Percentiles rank a stretch among this genome's conserved stretches.
phyloP scores from a whole-genome alignment of 2,797 vertebrate species.

The Sebastolobus alascanus region DNA sequence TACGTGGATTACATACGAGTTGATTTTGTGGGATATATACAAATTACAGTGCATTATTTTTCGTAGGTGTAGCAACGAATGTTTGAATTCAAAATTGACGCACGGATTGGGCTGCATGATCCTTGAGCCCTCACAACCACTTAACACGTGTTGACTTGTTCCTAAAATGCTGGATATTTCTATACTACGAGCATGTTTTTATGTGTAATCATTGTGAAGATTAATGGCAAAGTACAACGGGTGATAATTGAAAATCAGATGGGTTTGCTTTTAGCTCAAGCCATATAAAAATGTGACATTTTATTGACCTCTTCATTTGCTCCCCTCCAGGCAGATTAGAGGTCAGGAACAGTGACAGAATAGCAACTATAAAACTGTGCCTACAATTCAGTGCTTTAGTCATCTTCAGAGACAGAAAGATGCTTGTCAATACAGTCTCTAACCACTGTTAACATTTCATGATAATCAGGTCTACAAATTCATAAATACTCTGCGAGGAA shows the following conservation, averaged over 20 bases:
- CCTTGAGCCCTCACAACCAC: neutral
- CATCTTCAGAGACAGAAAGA: neutral
- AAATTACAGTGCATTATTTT: no score
- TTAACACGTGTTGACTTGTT: neutral
- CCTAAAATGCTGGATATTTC: neutral
- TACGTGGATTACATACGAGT: no score
- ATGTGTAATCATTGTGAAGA: neutral
- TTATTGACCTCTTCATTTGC: constrained; percentile 3
- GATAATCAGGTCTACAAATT: neutral
- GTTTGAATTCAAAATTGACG: neutral
- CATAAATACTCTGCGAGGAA: constrained; percentile 2
- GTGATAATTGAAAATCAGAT: neutral
- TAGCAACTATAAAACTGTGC: neutral
- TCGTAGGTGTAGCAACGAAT: no score
- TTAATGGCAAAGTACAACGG: neutral
- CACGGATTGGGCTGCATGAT: neutral
- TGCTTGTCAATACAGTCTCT: neutral
- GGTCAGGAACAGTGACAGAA: constrained; percentile 7
- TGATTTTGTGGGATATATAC: no score
- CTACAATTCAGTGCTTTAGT: neutral
- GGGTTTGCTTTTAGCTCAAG: neutral
- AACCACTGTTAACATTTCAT: neutral
- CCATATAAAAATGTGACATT: constrained; percentile 7
- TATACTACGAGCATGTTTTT: neutral
- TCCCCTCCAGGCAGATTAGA: constrained; percentile 8